Evolutionary conservation across 1,140 invertebrate genomes (phyloP).

Genomic region (Cotesia glomerata): DNA sequence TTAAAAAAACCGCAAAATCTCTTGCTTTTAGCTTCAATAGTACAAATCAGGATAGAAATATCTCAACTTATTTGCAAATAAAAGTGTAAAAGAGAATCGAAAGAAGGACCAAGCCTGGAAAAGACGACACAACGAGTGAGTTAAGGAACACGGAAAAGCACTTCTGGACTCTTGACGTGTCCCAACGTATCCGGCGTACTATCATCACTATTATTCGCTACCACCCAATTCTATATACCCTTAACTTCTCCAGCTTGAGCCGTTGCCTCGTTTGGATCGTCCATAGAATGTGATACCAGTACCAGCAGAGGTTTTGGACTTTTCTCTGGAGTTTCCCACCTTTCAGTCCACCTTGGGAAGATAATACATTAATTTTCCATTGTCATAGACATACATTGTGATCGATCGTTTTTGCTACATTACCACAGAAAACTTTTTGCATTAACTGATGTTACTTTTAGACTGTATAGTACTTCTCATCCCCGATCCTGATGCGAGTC

Average conservation of each 20-base stretch:
- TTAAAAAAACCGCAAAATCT: too few species aligned
- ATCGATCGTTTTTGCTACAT: constrained; percentile 43
- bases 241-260: background rate
- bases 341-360: constrained; percentile 48
- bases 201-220: too few species aligned
- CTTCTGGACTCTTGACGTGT: constrained; percentile 57
- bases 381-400: constrained; percentile 46
- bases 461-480: too few species aligned
- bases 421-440: background rate
- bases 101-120: constrained; percentile 35
- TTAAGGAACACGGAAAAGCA: constrained; percentile 65
- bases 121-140: constrained; percentile 35
- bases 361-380: constrained; percentile 62
- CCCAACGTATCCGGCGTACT: constrained; percentile 14
- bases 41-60: too few species aligned
- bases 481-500: too few species aligned
- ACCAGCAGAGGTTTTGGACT: too few species aligned
- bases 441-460: too few species aligned
- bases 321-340: too few species aligned
- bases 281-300: constrained; percentile 33
- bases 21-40: too few species aligned
- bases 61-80: constrained; percentile 28
- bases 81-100: constrained; percentile 24
- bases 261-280: constrained; percentile 30
- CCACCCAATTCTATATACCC: too few species aligned